Evolutionary conservation across 1,140 invertebrate genomes (phyloP).

Genomic region (Diplogasteroides magnus): DNA sequence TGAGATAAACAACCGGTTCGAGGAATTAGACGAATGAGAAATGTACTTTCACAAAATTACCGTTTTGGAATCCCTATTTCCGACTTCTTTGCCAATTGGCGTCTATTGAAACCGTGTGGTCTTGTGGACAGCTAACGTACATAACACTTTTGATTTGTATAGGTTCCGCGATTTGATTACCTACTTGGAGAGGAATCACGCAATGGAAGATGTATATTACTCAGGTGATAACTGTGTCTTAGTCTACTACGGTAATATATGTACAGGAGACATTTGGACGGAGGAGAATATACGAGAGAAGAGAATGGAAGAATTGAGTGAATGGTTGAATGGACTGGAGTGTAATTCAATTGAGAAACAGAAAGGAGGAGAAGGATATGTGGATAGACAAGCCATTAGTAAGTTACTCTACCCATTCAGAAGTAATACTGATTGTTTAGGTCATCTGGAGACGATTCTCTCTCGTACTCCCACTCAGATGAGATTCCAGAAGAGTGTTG

Average conservation of each 20-base stretch:
- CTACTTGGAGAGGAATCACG: conserved; percentile 47
- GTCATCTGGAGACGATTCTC: conserved; percentile 65
- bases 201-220: conserved; percentile 63
- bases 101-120: too few species aligned
- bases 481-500: conserved; percentile 29
- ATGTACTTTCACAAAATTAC: too few species aligned
- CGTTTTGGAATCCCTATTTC: too few species aligned
- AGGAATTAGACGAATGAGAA: too few species aligned
- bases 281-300: conserved; percentile 54
- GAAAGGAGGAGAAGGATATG: conserved; percentile 63
- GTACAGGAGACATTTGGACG: conserved; percentile 67
- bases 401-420: not conserved
- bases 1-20: too few species aligned
- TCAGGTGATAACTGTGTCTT: not conserved
- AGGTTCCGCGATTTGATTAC: conserved; percentile 72
- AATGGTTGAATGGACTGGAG: conserved; percentile 70
- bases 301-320: conserved; percentile 63
- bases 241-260: not conserved
- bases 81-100: too few species aligned
- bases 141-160: conserved; percentile 56
- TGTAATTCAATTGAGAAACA: conserved; percentile 63
- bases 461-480: conserved; percentile 31
- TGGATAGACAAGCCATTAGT: conserved; percentile 6
- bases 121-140: too few species aligned
- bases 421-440: conserved; percentile 65